Conservation (phyloP, 2,888 invertebrate species). For the Cetonia aurata region DNA sequence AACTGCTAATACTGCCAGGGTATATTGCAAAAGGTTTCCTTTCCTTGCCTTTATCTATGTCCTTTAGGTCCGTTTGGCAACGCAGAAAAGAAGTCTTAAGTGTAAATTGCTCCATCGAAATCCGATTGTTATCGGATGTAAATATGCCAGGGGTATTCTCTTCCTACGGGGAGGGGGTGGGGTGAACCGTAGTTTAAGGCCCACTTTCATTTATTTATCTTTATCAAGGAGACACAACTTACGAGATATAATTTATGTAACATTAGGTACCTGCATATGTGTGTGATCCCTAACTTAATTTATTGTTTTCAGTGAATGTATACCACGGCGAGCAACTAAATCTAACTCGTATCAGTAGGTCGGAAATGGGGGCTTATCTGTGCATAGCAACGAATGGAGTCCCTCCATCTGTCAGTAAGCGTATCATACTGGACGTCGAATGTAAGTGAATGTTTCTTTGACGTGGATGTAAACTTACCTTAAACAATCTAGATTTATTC, state of each 20-base stretch:
- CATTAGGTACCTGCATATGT: constrained; percentile 13
- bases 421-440: constrained; percentile 92
- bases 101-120: constrained; percentile 13
- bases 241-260: constrained; percentile 38
- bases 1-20: too few species aligned
- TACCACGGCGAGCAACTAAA: constrained; percentile 89
- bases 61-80: constrained; percentile 1
- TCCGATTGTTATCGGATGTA: constrained; percentile 28
- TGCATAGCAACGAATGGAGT: constrained; percentile 92
- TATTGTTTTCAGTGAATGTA: constrained; percentile 77
- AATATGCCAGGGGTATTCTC: constrained; percentile 1
- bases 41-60: background rate
- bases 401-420: constrained; percentile 91
- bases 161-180: background rate
- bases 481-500: background rate
- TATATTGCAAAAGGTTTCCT: background rate
- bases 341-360: constrained; percentile 87
- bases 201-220: constrained; percentile 39
- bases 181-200: constrained; percentile 2
- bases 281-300: constrained; percentile 42
- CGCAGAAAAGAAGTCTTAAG: constrained; percentile 10
- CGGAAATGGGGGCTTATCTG: constrained; percentile 89
- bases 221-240: constrained; percentile 41
- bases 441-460: constrained; percentile 73
- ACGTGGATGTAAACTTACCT: background rate